These are phyloP conservation scores for Thalassaphorura encarpata DNA, from an alignment of 1,140 invertebrate genomes.

Conservation along the genomic window DNA sequence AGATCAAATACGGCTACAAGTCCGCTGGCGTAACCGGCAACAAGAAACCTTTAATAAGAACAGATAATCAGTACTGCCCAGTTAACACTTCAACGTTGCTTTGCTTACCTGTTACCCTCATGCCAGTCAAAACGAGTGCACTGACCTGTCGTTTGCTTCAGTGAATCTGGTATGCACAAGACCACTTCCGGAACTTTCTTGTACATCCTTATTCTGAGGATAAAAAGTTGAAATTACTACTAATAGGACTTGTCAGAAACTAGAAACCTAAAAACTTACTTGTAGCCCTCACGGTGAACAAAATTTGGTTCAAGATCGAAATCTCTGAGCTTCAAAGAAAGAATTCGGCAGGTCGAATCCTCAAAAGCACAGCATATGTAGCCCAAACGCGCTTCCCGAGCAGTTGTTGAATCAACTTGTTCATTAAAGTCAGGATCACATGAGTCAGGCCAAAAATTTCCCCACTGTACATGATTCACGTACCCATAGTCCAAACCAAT, in stretches of 20 bases:
- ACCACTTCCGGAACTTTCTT: slow-evolving; percentile 19
- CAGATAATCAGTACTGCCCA: not conserved
- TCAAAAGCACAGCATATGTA: slow-evolving; percentile 15
- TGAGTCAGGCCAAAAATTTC: slow-evolving; percentile 14
- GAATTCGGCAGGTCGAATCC: slow-evolving; percentile 15
- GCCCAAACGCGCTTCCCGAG: slow-evolving; percentile 10
- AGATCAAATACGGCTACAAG: slow-evolving; percentile 20
- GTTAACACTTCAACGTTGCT: not conserved
- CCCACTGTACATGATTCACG: slow-evolving; percentile 22
- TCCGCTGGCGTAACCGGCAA: slow-evolving; percentile 19
- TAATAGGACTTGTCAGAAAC: not conserved
- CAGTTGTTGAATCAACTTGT: not conserved
- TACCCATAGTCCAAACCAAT: slow-evolving; percentile 15
- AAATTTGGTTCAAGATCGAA: slow-evolving; percentile 1
- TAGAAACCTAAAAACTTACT: not conserved
- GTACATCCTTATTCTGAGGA: slow-evolving; percentile 18
- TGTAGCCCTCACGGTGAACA: not conserved
- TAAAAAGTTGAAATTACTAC: not conserved
- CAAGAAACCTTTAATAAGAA: slow-evolving; percentile 13
- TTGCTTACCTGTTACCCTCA: slow-evolving; percentile 22
- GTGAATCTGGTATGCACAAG: not conserved
- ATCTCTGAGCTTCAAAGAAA: slow-evolving; percentile 5
- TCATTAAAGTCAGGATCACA: not conserved
- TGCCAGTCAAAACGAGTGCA: slow-evolving; percentile 24
- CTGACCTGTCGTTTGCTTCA: not conserved